Conservation (phyloP, 2,797 vertebrate species). For the Lacerta viridis region DNA sequence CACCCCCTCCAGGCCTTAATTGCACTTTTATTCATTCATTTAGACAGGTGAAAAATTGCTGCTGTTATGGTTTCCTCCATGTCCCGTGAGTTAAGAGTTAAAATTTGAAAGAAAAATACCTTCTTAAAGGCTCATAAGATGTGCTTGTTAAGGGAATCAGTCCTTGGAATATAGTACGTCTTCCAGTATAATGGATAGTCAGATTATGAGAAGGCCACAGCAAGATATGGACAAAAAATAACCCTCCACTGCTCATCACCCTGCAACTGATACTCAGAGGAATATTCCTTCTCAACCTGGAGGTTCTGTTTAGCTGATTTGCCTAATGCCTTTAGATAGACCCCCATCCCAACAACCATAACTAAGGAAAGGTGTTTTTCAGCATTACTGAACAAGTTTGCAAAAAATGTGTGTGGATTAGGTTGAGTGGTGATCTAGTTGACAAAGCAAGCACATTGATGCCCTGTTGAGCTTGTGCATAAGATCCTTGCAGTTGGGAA, state of each 20-base stretch:
- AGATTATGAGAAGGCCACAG: background rate
- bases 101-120: background rate
- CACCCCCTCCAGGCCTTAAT: background rate
- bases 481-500: background rate
- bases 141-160: background rate
- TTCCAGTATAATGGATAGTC: background rate
- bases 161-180: background rate
- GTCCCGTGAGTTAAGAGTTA: no score
- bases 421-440: background rate
- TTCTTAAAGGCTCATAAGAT: background rate
- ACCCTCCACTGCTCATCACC: background rate
- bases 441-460: rapidly evolving
- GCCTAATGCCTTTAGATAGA: background rate
- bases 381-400: background rate
- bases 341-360: no score
- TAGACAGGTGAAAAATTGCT: background rate
- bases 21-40: no score
- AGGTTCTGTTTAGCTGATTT: background rate
- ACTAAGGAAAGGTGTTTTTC: background rate
- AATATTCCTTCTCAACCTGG: background rate
- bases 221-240: background rate
- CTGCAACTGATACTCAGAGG: background rate
- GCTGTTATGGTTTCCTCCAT: background rate
- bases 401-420: background rate
- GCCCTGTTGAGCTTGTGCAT: background rate